phyloP scores from a whole-genome alignment of 2,888 invertebrate genomes.

The Poecilus cupreus region DNA sequence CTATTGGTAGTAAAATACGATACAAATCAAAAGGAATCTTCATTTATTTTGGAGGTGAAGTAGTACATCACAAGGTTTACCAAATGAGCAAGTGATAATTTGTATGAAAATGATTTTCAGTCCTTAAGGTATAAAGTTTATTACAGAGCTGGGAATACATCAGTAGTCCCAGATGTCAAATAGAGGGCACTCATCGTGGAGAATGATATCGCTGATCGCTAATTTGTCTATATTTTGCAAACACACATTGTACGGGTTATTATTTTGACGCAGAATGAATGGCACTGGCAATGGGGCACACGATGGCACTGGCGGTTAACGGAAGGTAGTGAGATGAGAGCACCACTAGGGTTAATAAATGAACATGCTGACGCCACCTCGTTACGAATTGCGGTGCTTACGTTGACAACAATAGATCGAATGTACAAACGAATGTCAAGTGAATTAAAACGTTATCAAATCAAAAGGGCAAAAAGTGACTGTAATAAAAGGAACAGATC shows the following conservation, averaged over 20 bases:
- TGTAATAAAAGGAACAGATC: conserved; percentile 13
- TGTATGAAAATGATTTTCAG: too few species aligned
- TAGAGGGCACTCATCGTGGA: neutral
- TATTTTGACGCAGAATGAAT: conserved; percentile 7
- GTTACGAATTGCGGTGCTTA: conserved; percentile 9
- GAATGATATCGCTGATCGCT: neutral
- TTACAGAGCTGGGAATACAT: too few species aligned
- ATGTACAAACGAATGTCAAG: conserved; percentile 33
- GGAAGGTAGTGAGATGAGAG: neutral
- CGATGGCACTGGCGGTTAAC: neutral
- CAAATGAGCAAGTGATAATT: too few species aligned
- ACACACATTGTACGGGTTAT: neutral
- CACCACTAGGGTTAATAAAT: conserved; percentile 38
- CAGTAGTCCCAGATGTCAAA: too few species aligned
- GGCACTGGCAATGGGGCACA: neutral
- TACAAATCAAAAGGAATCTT: too few species aligned
- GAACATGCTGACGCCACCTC: conserved; percentile 28
- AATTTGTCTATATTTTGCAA: conserved; percentile 12
- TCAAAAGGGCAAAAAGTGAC: conserved; percentile 32
- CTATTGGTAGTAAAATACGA: too few species aligned
- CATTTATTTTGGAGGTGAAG: too few species aligned
- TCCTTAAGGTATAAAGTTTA: too few species aligned
- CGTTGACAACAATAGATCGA: conserved; percentile 21
- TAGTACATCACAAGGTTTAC: too few species aligned
- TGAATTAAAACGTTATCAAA: conserved; percentile 25